Evolutionary conservation across 2,888 invertebrate species (phyloP).

Genomic region (Anthoptus insignis): DNA sequence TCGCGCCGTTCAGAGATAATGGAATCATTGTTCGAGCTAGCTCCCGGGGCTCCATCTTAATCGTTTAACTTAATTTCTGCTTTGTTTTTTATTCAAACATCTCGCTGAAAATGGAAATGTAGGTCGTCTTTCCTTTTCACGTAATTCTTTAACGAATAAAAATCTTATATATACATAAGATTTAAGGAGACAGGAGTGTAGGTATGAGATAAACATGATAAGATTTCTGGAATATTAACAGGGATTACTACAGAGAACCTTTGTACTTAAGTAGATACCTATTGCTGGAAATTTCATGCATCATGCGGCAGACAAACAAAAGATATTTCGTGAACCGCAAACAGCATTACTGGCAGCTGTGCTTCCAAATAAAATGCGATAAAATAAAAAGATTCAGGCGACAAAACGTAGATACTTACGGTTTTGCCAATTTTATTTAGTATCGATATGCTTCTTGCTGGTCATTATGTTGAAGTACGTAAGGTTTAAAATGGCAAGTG

Average conservation of each 20-base stretch:
- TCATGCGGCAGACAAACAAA: conserved; percentile 52
- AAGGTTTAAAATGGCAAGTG: conserved; percentile 56
- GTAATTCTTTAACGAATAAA: conserved; percentile 17
- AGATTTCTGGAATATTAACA: neutral
- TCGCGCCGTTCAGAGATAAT: conserved; percentile 70
- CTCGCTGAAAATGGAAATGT: conserved; percentile 49
- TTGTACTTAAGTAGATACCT: neutral
- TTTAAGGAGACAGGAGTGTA: no score
- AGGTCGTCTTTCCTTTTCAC: conserved; percentile 46
- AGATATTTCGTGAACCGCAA: conserved; percentile 66
- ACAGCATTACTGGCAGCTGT: conserved; percentile 82
- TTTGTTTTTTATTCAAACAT: conserved; percentile 66
- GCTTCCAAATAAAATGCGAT: conserved; percentile 83
- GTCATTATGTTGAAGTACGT: conserved; percentile 39
- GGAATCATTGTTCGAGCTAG: conserved; percentile 78
- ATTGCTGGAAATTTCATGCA: conserved; percentile 44
- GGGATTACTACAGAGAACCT: neutral
- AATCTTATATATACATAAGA: no score
- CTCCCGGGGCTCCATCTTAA: conserved; percentile 76
- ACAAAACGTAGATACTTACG: conserved; percentile 83
- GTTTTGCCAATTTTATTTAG: conserved; percentile 59
- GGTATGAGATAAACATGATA: no score
- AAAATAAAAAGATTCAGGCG: conserved; percentile 83
- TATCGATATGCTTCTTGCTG: neutral
- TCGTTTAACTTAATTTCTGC: conserved; percentile 79